Evolutionary conservation across 2,797 vertebrate species (phyloP), one percentile per base, ranked within the genome.

Genomic region (Cynopterus sphinx): DNA sequence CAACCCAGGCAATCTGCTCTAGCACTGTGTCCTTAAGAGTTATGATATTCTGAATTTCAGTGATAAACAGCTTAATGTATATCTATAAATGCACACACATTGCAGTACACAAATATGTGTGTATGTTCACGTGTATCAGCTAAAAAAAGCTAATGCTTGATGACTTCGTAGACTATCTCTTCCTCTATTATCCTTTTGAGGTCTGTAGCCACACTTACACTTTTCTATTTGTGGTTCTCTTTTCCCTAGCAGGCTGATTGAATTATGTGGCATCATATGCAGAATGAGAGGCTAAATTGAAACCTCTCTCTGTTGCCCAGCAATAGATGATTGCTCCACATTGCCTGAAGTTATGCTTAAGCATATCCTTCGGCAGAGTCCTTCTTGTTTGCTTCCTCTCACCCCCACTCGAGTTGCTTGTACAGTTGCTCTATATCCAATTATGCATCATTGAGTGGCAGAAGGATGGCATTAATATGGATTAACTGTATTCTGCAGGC

Each of bases 211-310:
- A 53, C 39, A 36, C 61, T 94, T 59, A 22, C 1, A 53, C 68
- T 78, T 82, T 91, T 70, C 61, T 82, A 26, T 41, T 90, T 92
- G 71, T 68, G 43, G 22, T 43, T 85, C 51, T 28, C 10, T 39
- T 93, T 87, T 81, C 41, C 33, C 28, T 51, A 82, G 55, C 39
- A 46, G 73, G 17, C 51, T 95, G 67, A 95, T 86, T 92, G 84
- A 86, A 96, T 97, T 91, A 79, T 85, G 59, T 55, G n/a, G 28
- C 43, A 79, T 94, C 79, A 24, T 82, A 93, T 92, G 82, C 81
- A 94, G 87, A 96, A 78, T 31, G 81, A 90, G 87, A 78, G 33
- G 53, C 51, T 93, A 16, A 87, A 65, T 36, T 87, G 91, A 74
- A 93, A 67, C 51, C 10, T 63, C 59, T 73, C 19, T 97, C 67